Conservation (phyloP, 2,113 vertebrate species). For the Eubucco bourcierii region DNA sequence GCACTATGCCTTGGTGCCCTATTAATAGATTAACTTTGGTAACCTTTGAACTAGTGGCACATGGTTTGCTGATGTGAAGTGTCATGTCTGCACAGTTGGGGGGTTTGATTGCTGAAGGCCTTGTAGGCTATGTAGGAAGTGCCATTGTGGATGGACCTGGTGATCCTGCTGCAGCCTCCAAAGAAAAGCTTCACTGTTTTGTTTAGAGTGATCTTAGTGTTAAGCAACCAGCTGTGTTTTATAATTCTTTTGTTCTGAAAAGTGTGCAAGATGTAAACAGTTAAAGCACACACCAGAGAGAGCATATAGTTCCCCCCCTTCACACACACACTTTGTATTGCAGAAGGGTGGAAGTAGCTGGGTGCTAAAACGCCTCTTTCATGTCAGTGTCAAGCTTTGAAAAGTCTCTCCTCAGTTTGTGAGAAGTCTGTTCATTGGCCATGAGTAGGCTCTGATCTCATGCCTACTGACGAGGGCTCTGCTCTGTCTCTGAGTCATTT, state of each 20-base stretch:
- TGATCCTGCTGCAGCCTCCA: background rate
- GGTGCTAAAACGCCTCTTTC: background rate
- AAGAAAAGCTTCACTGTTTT: background rate
- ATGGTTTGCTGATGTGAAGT: background rate
- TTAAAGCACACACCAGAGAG: background rate
- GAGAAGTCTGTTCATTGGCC: background rate
- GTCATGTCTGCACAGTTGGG: background rate
- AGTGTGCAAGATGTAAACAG: background rate
- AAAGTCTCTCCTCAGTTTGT: background rate
- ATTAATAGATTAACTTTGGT: conserved; percentile 63
- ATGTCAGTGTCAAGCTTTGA: background rate
- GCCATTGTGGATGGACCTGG: background rate
- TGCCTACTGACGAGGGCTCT: background rate
- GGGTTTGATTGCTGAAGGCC: background rate
- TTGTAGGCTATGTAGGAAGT: background rate
- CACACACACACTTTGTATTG: background rate
- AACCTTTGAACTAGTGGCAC: conserved; percentile 60
- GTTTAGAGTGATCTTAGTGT: background rate
- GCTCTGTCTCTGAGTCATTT: conserved; percentile 7
- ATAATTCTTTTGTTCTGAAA: background rate
- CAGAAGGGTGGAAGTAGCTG: background rate
- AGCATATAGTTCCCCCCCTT: background rate
- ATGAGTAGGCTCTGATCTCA: conserved; percentile 1
- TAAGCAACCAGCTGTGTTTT: background rate
- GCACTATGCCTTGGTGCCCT: conserved; percentile 47